Evolutionary conservation across 2,888 invertebrate genomes (phyloP).

Genomic region (Smittia sp.): DNA sequence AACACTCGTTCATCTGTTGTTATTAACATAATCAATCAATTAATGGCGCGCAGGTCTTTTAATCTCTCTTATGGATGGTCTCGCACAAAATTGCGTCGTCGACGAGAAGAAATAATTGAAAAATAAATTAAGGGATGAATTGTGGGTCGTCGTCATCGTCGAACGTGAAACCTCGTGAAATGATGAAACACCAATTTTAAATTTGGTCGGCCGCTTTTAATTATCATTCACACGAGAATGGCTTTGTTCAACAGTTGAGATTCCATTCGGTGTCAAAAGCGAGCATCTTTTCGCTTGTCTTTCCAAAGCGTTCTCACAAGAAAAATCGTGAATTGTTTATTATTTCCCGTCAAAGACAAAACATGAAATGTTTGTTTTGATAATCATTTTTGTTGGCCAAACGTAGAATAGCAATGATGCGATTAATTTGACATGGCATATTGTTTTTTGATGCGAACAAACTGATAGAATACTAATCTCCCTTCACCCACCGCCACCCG

Average conservation of each 20-base stretch:
- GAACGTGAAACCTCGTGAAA: neutral
- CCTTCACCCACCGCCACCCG: too few relatives aligned
- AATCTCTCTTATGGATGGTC: neutral
- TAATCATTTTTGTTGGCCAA: neutral
- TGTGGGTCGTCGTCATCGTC: neutral
- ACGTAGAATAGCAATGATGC: conserved; percentile 12
- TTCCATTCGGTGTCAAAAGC: too few relatives aligned
- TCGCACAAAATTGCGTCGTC: neutral
- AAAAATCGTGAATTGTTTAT: neutral
- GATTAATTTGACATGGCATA: conserved; percentile 27
- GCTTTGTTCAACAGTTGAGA: too few relatives aligned
- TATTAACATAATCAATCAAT: conserved; percentile 10
- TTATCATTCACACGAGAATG: conserved; percentile 3
- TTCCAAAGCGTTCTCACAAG: neutral
- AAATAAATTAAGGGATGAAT: neutral
- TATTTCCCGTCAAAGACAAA: neutral
- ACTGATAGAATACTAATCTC: conserved; percentile 23
- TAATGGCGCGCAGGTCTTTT: conserved; percentile 21
- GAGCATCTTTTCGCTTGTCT: neutral
- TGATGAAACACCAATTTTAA: neutral
- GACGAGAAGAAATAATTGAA: too few relatives aligned
- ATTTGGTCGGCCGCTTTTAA: neutral
- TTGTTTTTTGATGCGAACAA: conserved; percentile 26
- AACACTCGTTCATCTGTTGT: conserved; percentile 1
- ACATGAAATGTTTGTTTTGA: neutral